phyloP scores from a whole-genome alignment of 2,113 vertebrate genomes.

The Stigmatopora nigra region DNA sequence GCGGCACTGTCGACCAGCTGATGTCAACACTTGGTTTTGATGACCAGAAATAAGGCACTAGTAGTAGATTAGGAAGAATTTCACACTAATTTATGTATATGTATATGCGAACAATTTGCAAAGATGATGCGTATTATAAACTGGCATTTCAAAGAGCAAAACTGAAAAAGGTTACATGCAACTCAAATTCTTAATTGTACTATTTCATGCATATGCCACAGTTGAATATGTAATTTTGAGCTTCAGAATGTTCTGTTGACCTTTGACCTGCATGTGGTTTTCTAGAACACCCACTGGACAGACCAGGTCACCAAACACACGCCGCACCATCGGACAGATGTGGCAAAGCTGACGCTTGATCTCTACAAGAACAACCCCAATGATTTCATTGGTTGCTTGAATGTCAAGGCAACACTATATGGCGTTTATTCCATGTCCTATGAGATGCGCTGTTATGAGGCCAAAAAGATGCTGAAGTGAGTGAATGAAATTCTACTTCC shows the following conservation, averaged over 20 bases:
- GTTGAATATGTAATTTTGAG: background rate
- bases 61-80: background rate
- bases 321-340: conserved; percentile 73
- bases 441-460: conserved; percentile 79
- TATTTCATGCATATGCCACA: background rate
- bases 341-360: conserved; percentile 84
- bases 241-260: background rate
- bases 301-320: conserved; percentile 45
- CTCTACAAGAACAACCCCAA: conserved; percentile 85
- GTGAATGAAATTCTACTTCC: conserved; percentile 8
- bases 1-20: conserved; percentile 19
- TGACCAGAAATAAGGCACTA: background rate
- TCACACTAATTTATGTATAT: background rate
- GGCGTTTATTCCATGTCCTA: conserved; percentile 87
- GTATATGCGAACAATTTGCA: background rate
- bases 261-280: conserved; percentile 6
- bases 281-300: conserved; percentile 46
- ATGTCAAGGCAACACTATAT: conserved; percentile 85
- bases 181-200: no score
- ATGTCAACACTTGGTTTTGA: background rate
- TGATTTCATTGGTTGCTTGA: conserved; percentile 88
- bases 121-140: no score
- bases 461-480: conserved; percentile 61
- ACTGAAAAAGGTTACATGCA: no score
- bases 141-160: no score